Evolutionary conservation across 1,140 invertebrate species (phyloP).

Genomic region (Sycobia sp.): DNA sequence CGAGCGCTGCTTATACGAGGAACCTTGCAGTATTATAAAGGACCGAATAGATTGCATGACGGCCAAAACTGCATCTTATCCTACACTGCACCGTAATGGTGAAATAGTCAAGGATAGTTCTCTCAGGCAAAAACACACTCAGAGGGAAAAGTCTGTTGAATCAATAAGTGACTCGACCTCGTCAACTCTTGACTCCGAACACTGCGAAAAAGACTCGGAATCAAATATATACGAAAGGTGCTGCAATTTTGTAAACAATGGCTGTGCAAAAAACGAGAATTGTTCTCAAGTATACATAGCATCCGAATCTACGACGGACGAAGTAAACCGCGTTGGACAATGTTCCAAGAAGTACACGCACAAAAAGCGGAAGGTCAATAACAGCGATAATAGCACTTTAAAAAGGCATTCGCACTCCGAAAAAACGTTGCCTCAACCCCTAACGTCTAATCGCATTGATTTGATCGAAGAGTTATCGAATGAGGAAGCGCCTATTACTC

Average conservation of each 20-base stretch:
- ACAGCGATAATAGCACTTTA: conserved; percentile 36
- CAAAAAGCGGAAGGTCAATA: conserved; percentile 48
- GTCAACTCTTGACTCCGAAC: conserved; percentile 21
- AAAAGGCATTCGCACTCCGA: conserved; percentile 37
- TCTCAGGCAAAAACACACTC: background rate
- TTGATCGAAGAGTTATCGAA: conserved; percentile 48
- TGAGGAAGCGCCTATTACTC: conserved; percentile 48
- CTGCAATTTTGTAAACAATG: conserved; percentile 49
- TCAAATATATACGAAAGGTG: conserved; percentile 46
- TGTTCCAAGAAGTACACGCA: conserved; percentile 55
- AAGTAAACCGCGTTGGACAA: conserved; percentile 48
- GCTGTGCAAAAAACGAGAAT: conserved; percentile 31
- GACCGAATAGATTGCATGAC: conserved; percentile 1
- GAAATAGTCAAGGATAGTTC: conserved; percentile 6
- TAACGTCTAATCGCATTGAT: conserved; percentile 51
- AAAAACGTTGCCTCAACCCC: conserved; percentile 40
- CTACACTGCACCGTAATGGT: conserved; percentile 11
- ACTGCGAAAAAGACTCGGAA: conserved; percentile 21
- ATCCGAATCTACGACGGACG: conserved; percentile 42
- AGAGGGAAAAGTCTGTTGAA: conserved; percentile 18
- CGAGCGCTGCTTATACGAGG: conserved; percentile 26
- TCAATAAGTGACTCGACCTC: conserved; percentile 13
- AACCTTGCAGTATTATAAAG: conserved; percentile 7
- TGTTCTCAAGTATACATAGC: conserved; percentile 31
- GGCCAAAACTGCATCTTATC: background rate